Conservation (phyloP, 2,797 vertebrate genomes). For the Chrysocyon brachyurus region DNA sequence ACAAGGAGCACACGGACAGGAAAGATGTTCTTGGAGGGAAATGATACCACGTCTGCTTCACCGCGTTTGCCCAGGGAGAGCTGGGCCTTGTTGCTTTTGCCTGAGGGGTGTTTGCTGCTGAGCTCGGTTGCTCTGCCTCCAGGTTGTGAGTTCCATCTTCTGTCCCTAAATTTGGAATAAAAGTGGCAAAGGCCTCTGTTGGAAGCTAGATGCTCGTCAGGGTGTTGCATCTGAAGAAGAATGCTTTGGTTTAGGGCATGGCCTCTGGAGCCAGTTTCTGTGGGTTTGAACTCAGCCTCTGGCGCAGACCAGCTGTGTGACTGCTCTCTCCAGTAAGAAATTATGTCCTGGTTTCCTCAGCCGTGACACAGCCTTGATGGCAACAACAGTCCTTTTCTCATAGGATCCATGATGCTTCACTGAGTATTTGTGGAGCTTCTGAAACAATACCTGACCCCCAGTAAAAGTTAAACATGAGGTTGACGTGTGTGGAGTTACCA, state of each 20-base stretch:
- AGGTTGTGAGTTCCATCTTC: not conserved
- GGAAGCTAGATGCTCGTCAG: not conserved
- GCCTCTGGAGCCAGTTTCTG: not conserved
- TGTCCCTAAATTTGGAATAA: not conserved
- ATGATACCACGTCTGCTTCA: not conserved
- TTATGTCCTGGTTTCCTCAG: not conserved
- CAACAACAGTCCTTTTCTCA: not conserved
- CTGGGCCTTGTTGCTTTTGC: not conserved
- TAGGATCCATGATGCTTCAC: not conserved
- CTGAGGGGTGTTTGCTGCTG: not conserved
- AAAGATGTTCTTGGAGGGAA: constrained; percentile 7
- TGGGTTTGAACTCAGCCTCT: not conserved
- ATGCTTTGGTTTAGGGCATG: not conserved
- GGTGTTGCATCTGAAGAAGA: not conserved
- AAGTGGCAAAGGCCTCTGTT: not conserved
- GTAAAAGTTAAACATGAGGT: not conserved
- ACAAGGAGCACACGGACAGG: not conserved
- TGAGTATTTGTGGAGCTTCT: not conserved
- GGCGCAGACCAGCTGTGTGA: not conserved
- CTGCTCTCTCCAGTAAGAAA: not conserved
- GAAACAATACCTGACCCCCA: not conserved
- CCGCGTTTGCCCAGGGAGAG: not conserved
- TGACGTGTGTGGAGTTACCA: not conserved
- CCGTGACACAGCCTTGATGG: not conserved
- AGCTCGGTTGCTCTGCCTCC: not conserved